These are phyloP conservation scores for Rhynchopsitta pachyrhyncha DNA, from an alignment of 2,113 vertebrate genomes.

Conservation along the genomic window DNA sequence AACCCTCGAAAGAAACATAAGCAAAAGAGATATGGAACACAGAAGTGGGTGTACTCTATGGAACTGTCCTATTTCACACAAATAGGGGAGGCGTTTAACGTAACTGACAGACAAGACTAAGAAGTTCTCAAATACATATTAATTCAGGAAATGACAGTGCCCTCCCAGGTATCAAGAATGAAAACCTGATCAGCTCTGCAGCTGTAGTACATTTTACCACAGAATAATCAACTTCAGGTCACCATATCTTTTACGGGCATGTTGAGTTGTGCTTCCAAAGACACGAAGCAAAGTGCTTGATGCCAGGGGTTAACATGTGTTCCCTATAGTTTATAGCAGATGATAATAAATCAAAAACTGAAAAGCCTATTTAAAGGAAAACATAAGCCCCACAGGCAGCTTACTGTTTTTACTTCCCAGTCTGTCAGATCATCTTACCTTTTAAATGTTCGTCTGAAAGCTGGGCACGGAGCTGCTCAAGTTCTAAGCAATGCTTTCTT, in stretches of 20 bases:
- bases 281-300: not conserved
- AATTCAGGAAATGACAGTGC: not conserved
- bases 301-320: not conserved
- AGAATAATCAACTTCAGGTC: not conserved
- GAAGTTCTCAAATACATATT: not conserved
- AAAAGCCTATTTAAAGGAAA: not conserved
- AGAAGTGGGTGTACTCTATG: not conserved
- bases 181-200: not conserved
- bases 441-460: constrained; percentile 80
- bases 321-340: not conserved
- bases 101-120: not conserved
- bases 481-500: constrained; percentile 77
- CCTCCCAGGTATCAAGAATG: not conserved
- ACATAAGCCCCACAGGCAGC: not conserved
- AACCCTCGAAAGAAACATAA: not conserved
- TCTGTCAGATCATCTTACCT: constrained; percentile 69
- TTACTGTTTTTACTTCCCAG: not conserved
- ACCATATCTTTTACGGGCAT: not conserved
- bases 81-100: not conserved
- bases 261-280: not conserved
- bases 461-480: constrained; percentile 78
- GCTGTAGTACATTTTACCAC: not conserved
- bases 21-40: not conserved
- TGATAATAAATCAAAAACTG: not conserved
- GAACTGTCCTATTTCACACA: not conserved